Conservation (phyloP, 1,140 invertebrate genomes). For the Eumaeus atala region DNA sequence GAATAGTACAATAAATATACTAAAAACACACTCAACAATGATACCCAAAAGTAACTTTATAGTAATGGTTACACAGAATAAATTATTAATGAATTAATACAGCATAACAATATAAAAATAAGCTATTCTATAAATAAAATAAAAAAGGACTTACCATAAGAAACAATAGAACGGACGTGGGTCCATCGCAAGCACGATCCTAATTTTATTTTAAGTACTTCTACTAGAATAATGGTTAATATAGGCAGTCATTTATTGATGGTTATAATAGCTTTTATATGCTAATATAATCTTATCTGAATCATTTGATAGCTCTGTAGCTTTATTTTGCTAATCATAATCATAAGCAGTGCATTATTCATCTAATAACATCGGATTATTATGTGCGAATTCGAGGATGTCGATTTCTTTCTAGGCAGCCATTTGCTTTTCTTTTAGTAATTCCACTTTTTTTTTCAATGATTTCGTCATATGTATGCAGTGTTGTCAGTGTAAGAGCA, state of each 20-base stretch:
- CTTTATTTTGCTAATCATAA: conserved; percentile 69
- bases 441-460: conserved; percentile 22
- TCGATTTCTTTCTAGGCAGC: conserved; percentile 63
- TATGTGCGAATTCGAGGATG: conserved; percentile 53
- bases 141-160: conserved; percentile 53
- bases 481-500: conserved; percentile 22
- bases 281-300: conserved; percentile 35
- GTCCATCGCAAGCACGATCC: conserved; percentile 46
- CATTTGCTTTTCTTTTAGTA: conserved; percentile 68
- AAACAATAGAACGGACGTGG: conserved; percentile 51
- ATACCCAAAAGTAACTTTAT: too few species aligned
- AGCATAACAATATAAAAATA: too few species aligned
- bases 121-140: conserved; percentile 33
- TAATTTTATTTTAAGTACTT: conserved; percentile 36
- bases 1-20: too few species aligned
- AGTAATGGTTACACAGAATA: too few species aligned
- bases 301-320: conserved; percentile 45
- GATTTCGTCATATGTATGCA: conserved; percentile 26
- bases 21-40: too few species aligned
- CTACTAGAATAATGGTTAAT: conserved; percentile 49
- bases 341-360: conserved; percentile 67
- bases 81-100: too few species aligned
- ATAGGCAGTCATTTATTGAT: conserved; percentile 44
- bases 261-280: conserved; percentile 36
- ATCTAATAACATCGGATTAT: conserved; percentile 69